phyloP scores from a whole-genome alignment of 2,888 invertebrate genomes.

The Cephus sareptanus region DNA sequence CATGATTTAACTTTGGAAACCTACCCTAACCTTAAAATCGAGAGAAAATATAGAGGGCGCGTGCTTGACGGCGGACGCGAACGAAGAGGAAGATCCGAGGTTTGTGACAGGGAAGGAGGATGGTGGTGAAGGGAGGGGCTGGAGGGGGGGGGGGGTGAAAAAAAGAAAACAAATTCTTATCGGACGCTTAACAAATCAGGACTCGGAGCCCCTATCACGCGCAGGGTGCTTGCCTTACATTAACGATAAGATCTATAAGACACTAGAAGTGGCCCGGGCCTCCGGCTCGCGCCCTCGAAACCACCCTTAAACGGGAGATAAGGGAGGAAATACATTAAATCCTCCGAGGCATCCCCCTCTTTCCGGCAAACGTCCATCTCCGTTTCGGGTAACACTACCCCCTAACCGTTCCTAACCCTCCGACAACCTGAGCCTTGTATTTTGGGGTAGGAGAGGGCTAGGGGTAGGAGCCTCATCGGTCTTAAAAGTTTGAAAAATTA shows the following conservation, averaged over 20 bases:
- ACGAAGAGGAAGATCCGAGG: background rate
- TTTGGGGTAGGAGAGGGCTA: background rate
- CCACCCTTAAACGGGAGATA: constrained; percentile 47
- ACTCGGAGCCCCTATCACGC: constrained; percentile 44
- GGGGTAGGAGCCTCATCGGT: background rate
- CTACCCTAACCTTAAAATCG: background rate
- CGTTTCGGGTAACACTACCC: background rate
- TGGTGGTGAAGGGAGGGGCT: background rate
- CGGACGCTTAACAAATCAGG: constrained; percentile 50
- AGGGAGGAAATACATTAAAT: constrained; percentile 49
- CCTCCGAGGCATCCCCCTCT: constrained; percentile 30
- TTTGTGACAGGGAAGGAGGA: background rate
- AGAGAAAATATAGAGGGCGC: background rate
- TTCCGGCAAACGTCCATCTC: background rate
- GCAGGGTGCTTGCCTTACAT: constrained; percentile 29
- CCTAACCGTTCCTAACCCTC: background rate
- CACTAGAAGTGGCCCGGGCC: constrained; percentile 42
- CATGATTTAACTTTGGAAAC: background rate
- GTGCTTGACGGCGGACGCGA: background rate
- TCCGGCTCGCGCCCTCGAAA: constrained; percentile 41
- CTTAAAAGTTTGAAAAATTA: constrained; percentile 16
- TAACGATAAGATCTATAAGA: constrained; percentile 52
- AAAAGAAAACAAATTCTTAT: constrained; percentile 46
- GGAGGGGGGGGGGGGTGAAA: background rate
- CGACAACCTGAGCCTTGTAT: background rate